Conservation (phyloP, 2,113 vertebrate genomes). For the Sceloporus tristichus region DNA sequence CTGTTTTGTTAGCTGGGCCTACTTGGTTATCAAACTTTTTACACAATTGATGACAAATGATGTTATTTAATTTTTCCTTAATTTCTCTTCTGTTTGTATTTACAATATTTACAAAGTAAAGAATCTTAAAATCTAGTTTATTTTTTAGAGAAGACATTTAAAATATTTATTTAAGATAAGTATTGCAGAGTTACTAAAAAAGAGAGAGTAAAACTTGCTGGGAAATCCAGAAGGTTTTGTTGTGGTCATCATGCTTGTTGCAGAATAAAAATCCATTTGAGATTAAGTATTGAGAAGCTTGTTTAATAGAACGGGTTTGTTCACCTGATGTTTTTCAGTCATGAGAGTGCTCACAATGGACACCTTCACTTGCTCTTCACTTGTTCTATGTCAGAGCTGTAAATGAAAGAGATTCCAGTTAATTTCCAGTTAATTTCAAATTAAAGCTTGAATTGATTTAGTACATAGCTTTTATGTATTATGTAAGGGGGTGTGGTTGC, state of each 20-base stretch:
- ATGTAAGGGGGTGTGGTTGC: no score
- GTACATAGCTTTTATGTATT: no score
- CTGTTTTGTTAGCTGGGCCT: not conserved
- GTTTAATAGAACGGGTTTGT: not conserved
- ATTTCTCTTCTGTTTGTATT: not conserved
- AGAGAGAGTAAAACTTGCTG: not conserved
- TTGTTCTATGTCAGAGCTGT: not conserved
- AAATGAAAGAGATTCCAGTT: conserved; percentile 1
- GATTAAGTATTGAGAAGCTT: not conserved
- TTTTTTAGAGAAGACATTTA: not conserved
- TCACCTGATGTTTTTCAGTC: not conserved
- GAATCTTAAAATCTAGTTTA: not conserved
- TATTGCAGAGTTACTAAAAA: not conserved
- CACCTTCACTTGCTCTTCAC: not conserved
- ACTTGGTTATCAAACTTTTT: not conserved
- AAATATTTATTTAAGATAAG: not conserved
- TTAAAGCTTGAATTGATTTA: not conserved
- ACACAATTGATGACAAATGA: not conserved
- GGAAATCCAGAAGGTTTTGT: not conserved
- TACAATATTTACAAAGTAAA: not conserved
- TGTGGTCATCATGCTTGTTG: not conserved
- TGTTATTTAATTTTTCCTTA: not conserved
- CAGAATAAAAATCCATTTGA: not conserved
- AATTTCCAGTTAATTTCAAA: not conserved
- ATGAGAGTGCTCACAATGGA: not conserved